Evolutionary conservation across 2,113 vertebrate species (phyloP).

Genomic region (Cercocebus atys): DNA sequence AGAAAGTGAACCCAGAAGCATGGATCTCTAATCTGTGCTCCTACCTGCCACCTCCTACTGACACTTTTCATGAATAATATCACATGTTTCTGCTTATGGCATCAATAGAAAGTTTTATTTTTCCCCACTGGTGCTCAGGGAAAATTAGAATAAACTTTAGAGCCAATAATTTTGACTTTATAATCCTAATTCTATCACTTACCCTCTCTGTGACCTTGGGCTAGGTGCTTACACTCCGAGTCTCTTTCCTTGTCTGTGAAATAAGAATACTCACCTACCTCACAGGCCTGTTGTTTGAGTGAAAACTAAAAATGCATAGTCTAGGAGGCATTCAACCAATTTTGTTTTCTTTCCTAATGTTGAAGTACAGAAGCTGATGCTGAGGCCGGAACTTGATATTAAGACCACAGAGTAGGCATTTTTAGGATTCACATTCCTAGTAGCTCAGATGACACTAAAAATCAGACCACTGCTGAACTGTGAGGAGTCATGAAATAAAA

Average conservation of each 20-base stretch:
- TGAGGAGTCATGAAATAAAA: neutral
- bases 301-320: neutral
- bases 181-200: neutral
- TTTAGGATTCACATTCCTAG: neutral
- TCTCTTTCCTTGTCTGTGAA: neutral
- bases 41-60: neutral
- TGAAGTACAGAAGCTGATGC: neutral
- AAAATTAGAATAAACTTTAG: neutral
- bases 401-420: neutral
- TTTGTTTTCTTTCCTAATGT: neutral
- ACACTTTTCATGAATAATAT: neutral
- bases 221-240: neutral
- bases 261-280: neutral
- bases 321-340: neutral
- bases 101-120: neutral
- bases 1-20: neutral
- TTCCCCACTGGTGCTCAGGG: neutral
- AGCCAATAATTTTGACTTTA: neutral
- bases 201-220: neutral
- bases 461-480: neutral
- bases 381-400: neutral
- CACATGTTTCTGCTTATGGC: neutral
- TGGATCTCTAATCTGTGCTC: neutral
- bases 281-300: neutral
- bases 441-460: constrained; percentile 11